Conservation (phyloP, 2,797 vertebrate species). For the Crax fasciolata region DNA sequence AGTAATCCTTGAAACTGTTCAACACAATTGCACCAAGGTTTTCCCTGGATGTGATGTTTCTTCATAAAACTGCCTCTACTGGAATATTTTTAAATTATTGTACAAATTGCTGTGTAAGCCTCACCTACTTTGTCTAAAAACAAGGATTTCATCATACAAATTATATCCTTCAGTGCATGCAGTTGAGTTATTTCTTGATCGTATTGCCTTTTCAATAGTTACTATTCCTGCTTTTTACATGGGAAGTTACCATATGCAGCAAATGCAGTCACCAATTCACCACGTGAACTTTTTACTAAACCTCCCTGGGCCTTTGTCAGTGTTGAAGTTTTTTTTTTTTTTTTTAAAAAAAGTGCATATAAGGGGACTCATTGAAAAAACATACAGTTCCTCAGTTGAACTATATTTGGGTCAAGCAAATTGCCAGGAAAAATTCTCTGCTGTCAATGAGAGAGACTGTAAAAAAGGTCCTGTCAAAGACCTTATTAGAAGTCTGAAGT, state of each 20-base stretch:
- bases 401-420: background rate
- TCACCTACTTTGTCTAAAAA: background rate
- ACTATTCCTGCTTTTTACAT: background rate
- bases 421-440: background rate
- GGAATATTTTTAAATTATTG: background rate
- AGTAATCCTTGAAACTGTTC: background rate
- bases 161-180: background rate
- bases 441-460: background rate
- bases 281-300: background rate
- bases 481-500: background rate
- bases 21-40: background rate
- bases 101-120: accelerated
- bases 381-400: background rate
- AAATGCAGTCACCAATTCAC: background rate
- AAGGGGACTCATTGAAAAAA: background rate
- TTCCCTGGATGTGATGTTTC: background rate
- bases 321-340: background rate
- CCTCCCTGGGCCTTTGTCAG: slow-evolving; percentile 23
- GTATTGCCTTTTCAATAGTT: background rate
- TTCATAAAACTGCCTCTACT: background rate
- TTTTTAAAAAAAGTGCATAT: background rate
- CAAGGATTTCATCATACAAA: background rate
- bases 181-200: background rate
- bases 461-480: background rate
- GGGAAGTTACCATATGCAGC: background rate